Evolutionary conservation across 1,140 invertebrate genomes (phyloP).

Genomic region (Amyelois transitella): DNA sequence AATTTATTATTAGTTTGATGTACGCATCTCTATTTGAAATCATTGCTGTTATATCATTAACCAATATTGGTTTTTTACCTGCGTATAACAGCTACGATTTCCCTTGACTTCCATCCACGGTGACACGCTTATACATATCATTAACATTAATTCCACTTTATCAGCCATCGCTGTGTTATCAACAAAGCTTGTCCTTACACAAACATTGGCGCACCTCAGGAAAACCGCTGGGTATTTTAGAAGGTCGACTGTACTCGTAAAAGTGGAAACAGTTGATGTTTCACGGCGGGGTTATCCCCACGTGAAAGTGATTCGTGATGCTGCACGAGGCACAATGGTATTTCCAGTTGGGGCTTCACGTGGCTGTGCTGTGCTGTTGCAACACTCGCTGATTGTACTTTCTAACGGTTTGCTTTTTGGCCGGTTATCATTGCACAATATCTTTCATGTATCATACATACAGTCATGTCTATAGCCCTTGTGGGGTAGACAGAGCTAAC

Average conservation of each 20-base stretch:
- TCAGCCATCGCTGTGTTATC: background rate
- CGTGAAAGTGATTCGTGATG: slow-evolving; percentile 35
- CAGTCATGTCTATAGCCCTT: too few relatives aligned
- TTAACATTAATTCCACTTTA: background rate
- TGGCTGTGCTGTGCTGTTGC: background rate
- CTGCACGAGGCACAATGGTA: background rate
- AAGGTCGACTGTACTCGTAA: background rate
- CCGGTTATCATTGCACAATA: too few relatives aligned
- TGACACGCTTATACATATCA: too few relatives aligned
- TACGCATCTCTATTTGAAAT: too few relatives aligned
- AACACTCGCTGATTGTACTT: background rate
- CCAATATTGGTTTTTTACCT: too few relatives aligned
- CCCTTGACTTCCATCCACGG: too few relatives aligned
- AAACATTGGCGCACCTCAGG: background rate
- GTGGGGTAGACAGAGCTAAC: too few relatives aligned
- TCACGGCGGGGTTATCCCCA: slow-evolving; percentile 32
- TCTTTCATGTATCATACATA: too few relatives aligned
- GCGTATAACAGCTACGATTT: too few relatives aligned
- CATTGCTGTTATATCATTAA: too few relatives aligned
- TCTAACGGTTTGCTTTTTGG: too few relatives aligned
- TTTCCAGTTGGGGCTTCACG: background rate
- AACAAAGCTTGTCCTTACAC: background rate
- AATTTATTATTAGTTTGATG: too few relatives aligned
- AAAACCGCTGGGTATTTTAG: background rate
- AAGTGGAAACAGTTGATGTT: background rate